Conservation (phyloP, 2,113 vertebrate genomes). For the Platysteira castanea region DNA sequence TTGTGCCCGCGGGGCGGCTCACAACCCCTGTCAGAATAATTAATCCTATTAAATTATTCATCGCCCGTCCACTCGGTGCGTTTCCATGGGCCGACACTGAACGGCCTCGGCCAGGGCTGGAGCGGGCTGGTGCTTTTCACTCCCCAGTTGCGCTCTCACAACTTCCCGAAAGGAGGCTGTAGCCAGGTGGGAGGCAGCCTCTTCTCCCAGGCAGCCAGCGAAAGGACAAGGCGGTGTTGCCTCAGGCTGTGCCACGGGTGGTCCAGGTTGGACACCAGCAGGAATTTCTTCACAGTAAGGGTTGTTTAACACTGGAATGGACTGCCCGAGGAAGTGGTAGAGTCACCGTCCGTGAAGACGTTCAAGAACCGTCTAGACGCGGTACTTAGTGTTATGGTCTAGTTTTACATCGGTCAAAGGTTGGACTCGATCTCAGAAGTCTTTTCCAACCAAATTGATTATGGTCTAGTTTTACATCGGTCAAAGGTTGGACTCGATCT, state of each 20-base stretch:
- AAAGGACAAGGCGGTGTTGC: neutral
- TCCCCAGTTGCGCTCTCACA: accelerated
- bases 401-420: neutral
- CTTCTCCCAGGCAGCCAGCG: neutral
- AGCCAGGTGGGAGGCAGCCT: neutral
- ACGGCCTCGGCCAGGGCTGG: accelerated
- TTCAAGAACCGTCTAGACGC: neutral
- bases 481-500: neutral
- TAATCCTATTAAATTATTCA: neutral
- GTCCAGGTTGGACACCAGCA: neutral
- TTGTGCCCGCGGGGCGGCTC: neutral
- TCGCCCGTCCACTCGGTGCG: accelerated
- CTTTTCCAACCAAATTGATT: no score
- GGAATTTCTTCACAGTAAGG: neutral
- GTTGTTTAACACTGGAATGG: neutral
- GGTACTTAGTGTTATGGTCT: neutral
- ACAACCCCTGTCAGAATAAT: accelerated
- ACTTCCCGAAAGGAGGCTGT: neutral
- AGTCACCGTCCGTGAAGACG: neutral
- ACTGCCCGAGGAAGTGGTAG: neutral
- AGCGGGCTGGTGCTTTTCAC: neutral
- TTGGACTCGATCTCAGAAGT: no score
- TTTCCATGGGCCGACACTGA: accelerated
- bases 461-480: neutral
- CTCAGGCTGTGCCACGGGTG: neutral